Evolutionary conservation across 2,797 vertebrate species (phyloP).

Genomic region (Acanthis flammea): DNA sequence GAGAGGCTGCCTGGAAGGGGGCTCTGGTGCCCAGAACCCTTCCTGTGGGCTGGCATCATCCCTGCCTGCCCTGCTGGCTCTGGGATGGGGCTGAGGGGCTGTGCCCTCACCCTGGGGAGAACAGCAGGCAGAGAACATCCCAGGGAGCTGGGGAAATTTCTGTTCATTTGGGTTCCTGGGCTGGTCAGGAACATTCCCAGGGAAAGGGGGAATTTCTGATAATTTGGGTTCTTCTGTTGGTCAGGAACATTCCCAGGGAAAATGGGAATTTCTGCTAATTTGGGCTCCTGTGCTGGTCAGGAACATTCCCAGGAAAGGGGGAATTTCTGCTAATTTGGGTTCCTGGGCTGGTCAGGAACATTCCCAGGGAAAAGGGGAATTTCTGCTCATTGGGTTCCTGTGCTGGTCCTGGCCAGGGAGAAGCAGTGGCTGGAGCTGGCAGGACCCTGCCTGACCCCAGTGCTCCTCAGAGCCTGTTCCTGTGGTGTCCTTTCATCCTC

Average conservation of each 20-base stretch:
- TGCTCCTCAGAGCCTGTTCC: neutral
- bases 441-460: neutral
- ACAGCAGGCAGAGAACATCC: neutral
- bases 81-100: neutral
- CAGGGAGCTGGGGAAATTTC: neutral
- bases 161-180: neutral
- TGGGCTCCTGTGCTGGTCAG: neutral
- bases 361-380: neutral
- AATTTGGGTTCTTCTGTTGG: neutral
- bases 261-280: neutral
- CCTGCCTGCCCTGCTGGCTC: neutral
- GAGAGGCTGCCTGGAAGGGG: neutral
- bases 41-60: neutral
- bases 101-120: neutral
- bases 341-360: neutral
- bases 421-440: neutral
- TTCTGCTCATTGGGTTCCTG: neutral
- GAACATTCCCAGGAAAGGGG: rapidly evolving
- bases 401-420: neutral
- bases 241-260: rapidly evolving
- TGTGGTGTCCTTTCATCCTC: neutral
- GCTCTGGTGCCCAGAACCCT: neutral
- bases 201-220: neutral
- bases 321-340: neutral
- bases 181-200: rapidly evolving